Percentiles rank a stretch among this genome's conserved stretches.
Evolutionary conservation across 1,140 invertebrate genomes (phyloP).

Genomic region (Microvelia longipes): DNA sequence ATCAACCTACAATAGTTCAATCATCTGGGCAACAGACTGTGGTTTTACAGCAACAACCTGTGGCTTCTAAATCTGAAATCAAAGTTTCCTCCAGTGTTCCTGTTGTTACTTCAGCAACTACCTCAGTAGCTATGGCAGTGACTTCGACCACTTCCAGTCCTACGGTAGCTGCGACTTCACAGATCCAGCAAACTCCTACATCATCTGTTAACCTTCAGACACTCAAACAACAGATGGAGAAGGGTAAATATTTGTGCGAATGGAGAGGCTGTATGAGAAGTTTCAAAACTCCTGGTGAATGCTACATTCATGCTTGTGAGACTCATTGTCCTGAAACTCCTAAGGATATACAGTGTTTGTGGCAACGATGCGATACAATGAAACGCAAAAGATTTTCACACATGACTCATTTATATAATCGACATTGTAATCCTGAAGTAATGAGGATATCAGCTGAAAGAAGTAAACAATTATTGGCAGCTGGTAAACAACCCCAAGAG

Average conservation of each 20-base stretch:
- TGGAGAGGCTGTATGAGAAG: conserved; percentile 78
- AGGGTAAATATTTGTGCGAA: conserved; percentile 58
- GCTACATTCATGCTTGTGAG: conserved; percentile 72
- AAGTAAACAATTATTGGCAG: conserved; percentile 45
- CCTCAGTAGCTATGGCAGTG: not conserved
- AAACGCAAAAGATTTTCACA: conserved; percentile 74
- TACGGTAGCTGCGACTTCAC: not conserved
- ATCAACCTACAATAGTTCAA: not conserved
- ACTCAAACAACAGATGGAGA: not conserved
- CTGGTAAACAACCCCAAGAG: conserved; percentile 34
- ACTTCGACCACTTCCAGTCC: not conserved
- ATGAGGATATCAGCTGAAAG: conserved; percentile 33
- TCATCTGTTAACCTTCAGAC: not conserved
- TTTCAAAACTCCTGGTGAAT: conserved; percentile 57
- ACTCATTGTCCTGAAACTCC: conserved; percentile 52
- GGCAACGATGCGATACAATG: conserved; percentile 66
- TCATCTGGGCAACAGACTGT: not conserved
- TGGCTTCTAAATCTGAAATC: not conserved
- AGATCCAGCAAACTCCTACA: not conserved
- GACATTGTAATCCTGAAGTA: conserved; percentile 66
- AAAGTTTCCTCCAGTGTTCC: not conserved
- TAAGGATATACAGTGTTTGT: conserved; percentile 28
- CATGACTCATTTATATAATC: conserved; percentile 83
- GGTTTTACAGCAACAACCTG: not conserved
- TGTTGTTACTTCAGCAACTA: not conserved